Conservation (phyloP, 2,888 invertebrate genomes). For the Tenthredo notha region DNA sequence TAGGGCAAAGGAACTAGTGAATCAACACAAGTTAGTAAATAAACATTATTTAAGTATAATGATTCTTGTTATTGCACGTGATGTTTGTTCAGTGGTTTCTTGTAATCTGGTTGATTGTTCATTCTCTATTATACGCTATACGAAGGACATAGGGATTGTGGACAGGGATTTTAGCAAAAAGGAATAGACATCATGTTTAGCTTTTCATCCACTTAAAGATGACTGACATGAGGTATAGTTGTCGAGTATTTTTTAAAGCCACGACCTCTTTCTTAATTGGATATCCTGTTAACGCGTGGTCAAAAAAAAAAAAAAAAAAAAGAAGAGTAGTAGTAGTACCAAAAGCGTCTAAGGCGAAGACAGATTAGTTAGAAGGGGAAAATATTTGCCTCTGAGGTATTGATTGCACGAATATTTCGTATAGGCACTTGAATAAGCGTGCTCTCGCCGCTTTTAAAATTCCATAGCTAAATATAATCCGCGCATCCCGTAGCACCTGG, state of each 20-base stretch:
- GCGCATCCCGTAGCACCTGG: conserved; percentile 27
- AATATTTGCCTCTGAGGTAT: conserved; percentile 38
- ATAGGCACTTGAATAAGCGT: conserved; percentile 28
- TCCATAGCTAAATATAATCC: conserved; percentile 30
- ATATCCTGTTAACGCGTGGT: conserved; percentile 31
- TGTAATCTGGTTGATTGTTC: neutral
- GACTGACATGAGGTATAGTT: neutral
- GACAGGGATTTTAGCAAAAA: neutral
- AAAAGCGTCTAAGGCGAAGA: conserved; percentile 23
- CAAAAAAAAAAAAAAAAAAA: too few relatives aligned
- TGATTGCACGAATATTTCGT: neutral
- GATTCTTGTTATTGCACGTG: neutral
- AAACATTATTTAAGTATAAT: neutral
- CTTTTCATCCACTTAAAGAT: neutral
- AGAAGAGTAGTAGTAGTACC: too few relatives aligned
- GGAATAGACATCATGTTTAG: neutral
- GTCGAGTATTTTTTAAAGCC: neutral
- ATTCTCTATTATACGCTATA: neutral
- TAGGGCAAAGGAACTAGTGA: neutral
- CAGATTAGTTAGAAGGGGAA: conserved; percentile 22
- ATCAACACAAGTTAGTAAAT: neutral
- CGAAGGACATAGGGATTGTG: neutral
- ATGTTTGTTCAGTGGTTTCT: neutral
- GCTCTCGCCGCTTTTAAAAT: conserved; percentile 32
- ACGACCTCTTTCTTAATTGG: conserved; percentile 21